Base-by-base conservation (phyloP, 2,888 invertebrate genomes). In the Polietes domitor region DNA sequence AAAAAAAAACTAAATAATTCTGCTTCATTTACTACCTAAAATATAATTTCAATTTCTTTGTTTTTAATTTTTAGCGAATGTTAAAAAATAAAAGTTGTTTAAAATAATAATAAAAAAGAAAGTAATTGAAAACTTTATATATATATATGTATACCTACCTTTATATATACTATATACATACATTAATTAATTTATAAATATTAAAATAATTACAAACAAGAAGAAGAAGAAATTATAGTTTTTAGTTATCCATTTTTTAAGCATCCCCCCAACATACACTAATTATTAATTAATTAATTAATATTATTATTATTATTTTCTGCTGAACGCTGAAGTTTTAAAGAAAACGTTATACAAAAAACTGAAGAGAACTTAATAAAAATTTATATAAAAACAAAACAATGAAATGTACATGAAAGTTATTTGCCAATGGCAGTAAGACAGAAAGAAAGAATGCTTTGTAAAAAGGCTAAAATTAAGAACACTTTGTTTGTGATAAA, bases 181-280 rank as follows among this genome's bases (percentile, higher is more conserved):
- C 63, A 75, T 77, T 77, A 80, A 73, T 80, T 83, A 83, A 83
- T 83, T 83, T 83, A 83, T 83, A 79, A 61, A 76, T 73, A 58
- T 68, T 58, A 74, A 32, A 61, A 68, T 41, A 68, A 68, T 65
- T 65, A 65, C 19, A 77, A 68, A n/a, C 28, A 12, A 65, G 4
- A 53, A 72, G 74, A 61, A 77, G 55, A 43, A 24, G 21, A 72
- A 80, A 75, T 75, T 80, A 75, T 84, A 84, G 65, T 72, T 78
- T 79, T 75, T 75, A 80, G 50, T 65, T 72, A 50, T 72, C 75
- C 78, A 47, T 75, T 78, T 80, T 80, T 80, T 78, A 78, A 75
- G 80, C 78, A 75, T n/a, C 61, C 72, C 76, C 37, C 41, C 68
- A 65, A 19, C 19, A 63, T 76, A 76, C 68, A 83, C 80, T 78